Evolutionary conservation across 2,888 invertebrate genomes (phyloP).

Genomic region (Spodoptera exigua): DNA sequence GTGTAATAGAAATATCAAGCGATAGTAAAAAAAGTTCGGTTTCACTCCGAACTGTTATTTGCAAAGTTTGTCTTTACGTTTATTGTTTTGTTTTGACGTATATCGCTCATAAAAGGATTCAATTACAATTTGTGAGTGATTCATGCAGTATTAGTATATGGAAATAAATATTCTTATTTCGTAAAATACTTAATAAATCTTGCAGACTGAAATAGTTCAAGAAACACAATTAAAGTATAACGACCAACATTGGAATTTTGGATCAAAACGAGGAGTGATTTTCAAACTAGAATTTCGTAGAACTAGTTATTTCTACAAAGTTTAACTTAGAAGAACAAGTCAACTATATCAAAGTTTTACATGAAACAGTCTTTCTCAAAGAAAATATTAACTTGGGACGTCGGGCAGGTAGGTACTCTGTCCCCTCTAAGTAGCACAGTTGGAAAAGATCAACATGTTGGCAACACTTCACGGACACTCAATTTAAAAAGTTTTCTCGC

Average conservation of each 20-base stretch:
- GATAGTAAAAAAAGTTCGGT: slow-evolving; percentile 83
- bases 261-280: neutral
- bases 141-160: slow-evolving; percentile 23
- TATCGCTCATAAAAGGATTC: slow-evolving; percentile 63
- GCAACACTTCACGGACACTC: slow-evolving; percentile 88
- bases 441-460: slow-evolving; percentile 87
- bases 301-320: slow-evolving; percentile 20
- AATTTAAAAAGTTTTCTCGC: slow-evolving; percentile 86
- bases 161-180: too few species aligned
- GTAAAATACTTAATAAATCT: too few species aligned
- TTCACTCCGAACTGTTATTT: slow-evolving; percentile 70
- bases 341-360: slow-evolving; percentile 48
- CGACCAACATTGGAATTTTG: neutral
- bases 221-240: neutral
- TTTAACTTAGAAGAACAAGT: slow-evolving; percentile 42
- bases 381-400: slow-evolving; percentile 83
- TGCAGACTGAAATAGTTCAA: too few species aligned
- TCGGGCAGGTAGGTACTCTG: slow-evolving; percentile 71
- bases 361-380: slow-evolving; percentile 67
- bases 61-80: slow-evolving; percentile 76
- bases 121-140: slow-evolving; percentile 50
- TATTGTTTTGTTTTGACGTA: slow-evolving; percentile 78
- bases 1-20: slow-evolving; percentile 84
- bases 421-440: slow-evolving; percentile 67
- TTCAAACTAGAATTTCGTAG: neutral